Percentiles rank a stretch among this genome's conserved stretches.
Conservation (phyloP, 2,888 invertebrate species). For the Dynastes maya region DNA sequence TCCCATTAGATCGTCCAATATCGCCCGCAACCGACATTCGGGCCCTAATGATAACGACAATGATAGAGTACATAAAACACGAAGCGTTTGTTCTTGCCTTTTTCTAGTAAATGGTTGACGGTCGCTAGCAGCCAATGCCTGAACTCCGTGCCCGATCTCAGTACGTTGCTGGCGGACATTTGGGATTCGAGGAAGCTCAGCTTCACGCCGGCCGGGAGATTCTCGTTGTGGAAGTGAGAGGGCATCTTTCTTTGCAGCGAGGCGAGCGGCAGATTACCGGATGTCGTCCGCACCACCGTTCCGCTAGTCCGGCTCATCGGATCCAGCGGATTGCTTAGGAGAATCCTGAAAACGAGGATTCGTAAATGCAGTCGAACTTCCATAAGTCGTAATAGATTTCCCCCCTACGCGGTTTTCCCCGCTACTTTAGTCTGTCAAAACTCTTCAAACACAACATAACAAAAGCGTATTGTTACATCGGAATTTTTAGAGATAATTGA, state of each 20-base stretch:
- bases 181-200: slow-evolving; percentile 83
- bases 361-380: neutral
- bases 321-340: slow-evolving; percentile 73
- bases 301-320: slow-evolving; percentile 72
- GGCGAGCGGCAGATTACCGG: slow-evolving; percentile 65
- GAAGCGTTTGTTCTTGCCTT: slow-evolving; percentile 72
- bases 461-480: no score
- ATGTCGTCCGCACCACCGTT: slow-evolving; percentile 67
- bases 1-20: slow-evolving; percentile 86
- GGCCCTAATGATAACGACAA: slow-evolving; percentile 72
- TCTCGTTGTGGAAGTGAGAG: slow-evolving; percentile 63
- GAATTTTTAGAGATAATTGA: no score
- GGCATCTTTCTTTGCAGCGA: slow-evolving; percentile 67
- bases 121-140: slow-evolving; percentile 80
- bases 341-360: slow-evolving; percentile 69
- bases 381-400: no score
- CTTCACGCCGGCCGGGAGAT: slow-evolving; percentile 71
- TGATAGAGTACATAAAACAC: no score
- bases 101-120: slow-evolving; percentile 75
- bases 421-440: no score
- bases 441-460: no score
- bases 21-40: slow-evolving; percentile 80
- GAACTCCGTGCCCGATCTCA: slow-evolving; percentile 83
- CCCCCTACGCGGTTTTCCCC: no score
- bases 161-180: slow-evolving; percentile 78